Base-by-base conservation (phyloP, 2,888 invertebrate species). In the Serripes groenlandicus region DNA sequence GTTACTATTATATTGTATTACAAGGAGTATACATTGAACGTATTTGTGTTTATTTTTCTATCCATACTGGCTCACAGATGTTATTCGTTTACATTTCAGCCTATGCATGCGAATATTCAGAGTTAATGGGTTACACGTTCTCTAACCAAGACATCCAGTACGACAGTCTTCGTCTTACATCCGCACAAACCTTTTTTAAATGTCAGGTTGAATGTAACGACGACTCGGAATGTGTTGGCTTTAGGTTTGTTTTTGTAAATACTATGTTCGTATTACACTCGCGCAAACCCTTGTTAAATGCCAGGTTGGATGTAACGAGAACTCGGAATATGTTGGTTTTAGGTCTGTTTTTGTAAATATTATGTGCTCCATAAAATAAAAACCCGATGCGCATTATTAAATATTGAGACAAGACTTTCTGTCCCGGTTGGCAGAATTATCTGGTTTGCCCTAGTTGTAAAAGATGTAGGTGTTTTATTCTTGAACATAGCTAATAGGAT, bases 221-320 rank as follows among this genome's bases (percentile, higher is more conserved):
- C 26, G 26, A 26, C 2, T 7, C 21, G 5, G n/a, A 30, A 2
- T 85, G 85, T 35, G 23, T 37, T 32, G 82, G 85, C 9, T 85
- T 85, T 54, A 74, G 75, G 75, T 85, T 75, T 5, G 56, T 11
- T n/a, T n/a, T n/a, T n/a, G n/a, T n/a, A n/a, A n/a, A n/a, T n/a
- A 30, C 5, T 4, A 34, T 7, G 4, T 21, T 7, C 60, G 62
- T 64, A 70, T 83, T 4, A 54, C 71, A 5, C 71, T 70, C 30
- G 21, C 23, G 18, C 70, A 74, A 34, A 75, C 35, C 3, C n/a
- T 34, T 18, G 58, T 18, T 7, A 70, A 70, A 1, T 88, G 88
- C 71, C 35, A 58, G 34, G 26, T 58, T 15, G 54, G 56, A 21
- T 85, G 88, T 78, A n/a, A 62, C 15, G 71, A 60, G 26, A 32